Conservation (phyloP, 2,888 invertebrate genomes). For the Nebria salina region DNA sequence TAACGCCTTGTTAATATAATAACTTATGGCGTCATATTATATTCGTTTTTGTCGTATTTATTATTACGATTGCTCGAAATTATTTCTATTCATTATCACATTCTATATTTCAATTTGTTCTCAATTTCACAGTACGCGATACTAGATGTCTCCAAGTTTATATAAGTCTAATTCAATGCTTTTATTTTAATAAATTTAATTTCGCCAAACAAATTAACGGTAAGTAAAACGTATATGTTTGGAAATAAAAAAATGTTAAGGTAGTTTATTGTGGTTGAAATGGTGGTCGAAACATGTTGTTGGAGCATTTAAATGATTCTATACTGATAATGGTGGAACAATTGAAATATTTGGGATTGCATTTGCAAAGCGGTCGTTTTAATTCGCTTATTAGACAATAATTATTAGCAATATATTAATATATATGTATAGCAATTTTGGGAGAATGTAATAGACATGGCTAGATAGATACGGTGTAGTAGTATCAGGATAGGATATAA, state of each 20-base stretch:
- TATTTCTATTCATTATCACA: background rate
- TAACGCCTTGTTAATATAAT: constrained; percentile 57
- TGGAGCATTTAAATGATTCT: too few relatives aligned
- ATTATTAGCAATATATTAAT: background rate
- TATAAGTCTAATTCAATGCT: too few relatives aligned
- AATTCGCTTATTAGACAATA: background rate
- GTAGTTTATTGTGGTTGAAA: too few relatives aligned
- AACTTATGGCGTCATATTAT: constrained; percentile 56
- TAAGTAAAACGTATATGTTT: too few relatives aligned
- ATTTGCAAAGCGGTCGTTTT: background rate
- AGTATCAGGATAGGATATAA: background rate
- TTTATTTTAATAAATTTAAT: too few relatives aligned
- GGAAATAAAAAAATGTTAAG: too few relatives aligned
- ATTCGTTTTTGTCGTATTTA: constrained; percentile 26
- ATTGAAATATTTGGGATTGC: too few relatives aligned
- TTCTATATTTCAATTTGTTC: background rate
- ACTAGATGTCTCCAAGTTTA: too few relatives aligned
- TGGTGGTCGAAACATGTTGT: too few relatives aligned
- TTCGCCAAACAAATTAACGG: too few relatives aligned
- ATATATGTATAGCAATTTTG: background rate
- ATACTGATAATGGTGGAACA: too few relatives aligned
- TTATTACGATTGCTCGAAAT: background rate
- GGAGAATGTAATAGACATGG: background rate
- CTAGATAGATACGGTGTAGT: background rate
- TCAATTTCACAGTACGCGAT: too few relatives aligned